Conservation (phyloP, 2,113 vertebrate species). For the Eclectus roratus region DNA sequence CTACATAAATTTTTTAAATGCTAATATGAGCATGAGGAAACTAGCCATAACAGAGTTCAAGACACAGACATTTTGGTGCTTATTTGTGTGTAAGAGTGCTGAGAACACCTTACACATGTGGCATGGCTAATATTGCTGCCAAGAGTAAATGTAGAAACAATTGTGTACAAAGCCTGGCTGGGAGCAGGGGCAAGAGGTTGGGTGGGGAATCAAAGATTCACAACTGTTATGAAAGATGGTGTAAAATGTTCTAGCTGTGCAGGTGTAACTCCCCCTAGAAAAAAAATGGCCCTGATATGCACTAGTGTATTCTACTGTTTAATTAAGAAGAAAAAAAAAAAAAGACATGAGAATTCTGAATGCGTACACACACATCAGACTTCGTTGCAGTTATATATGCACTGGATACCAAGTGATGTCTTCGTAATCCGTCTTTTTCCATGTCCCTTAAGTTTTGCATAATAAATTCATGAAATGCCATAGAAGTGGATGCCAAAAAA, state of each 20-base stretch:
- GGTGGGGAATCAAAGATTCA: not conserved
- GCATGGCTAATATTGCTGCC: not conserved
- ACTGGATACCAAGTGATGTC: not conserved
- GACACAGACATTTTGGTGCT: not conserved
- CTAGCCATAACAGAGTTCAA: not conserved
- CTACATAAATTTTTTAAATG: not conserved
- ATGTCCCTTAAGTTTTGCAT: not conserved
- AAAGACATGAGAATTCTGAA: not conserved
- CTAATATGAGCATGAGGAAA: not conserved
- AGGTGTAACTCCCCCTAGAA: not conserved
- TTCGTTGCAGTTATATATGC: not conserved
- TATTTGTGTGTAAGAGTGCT: not conserved
- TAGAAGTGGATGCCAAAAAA: not conserved
- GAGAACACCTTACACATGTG: not conserved
- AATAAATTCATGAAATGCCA: conserved; percentile 11
- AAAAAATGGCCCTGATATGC: not conserved
- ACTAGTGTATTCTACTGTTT: not conserved
- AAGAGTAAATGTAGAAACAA: not conserved
- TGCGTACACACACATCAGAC: not conserved
- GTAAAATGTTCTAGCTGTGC: not conserved
- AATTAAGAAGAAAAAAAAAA: not conserved
- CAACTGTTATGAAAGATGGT: not conserved
- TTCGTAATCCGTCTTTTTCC: not conserved
- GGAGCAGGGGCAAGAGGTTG: not conserved
- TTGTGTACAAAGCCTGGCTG: not conserved